phyloP scores from a whole-genome alignment of 1,140 invertebrate genomes.

The Apocrypta bakeri region DNA sequence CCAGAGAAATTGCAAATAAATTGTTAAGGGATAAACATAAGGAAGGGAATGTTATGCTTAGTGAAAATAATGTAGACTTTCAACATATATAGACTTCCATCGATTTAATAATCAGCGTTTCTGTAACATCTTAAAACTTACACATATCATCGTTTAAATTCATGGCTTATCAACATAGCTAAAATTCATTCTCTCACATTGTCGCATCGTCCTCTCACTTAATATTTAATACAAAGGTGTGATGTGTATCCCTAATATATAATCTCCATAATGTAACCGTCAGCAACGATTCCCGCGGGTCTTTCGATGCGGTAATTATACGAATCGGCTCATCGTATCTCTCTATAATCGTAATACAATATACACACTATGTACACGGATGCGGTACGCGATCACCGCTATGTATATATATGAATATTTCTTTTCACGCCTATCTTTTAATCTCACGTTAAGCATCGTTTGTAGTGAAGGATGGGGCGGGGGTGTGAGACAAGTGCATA shows the following conservation, averaged over 20 bases:
- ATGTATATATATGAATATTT: neutral
- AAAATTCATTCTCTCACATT: neutral
- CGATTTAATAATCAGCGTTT: conserved; percentile 41
- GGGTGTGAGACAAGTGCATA: neutral
- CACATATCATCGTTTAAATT: conserved; percentile 34
- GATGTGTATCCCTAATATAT: neutral
- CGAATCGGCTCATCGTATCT: neutral
- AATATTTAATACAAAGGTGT: conserved; percentile 15
- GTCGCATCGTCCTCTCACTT: neutral
- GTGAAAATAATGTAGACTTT: no score
- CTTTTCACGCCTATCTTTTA: neutral
- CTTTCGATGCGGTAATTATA: neutral
- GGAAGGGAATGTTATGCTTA: neutral
- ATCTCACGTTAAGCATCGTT: neutral
- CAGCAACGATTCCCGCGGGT: neutral
- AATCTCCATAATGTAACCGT: neutral
- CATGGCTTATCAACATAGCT: conserved; percentile 30
- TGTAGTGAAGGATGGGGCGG: neutral
- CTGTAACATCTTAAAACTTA: conserved; percentile 42
- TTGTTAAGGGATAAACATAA: neutral
- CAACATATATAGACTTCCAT: no score
- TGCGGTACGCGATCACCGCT: neutral
- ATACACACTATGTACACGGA: conserved; percentile 47
- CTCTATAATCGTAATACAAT: conserved; percentile 40
- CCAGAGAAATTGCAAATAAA: no score